These are phyloP conservation scores for Trididemnum nubilum DNA, from an alignment of 23 tunicate genomes.

Conservation along the genomic window DNA sequence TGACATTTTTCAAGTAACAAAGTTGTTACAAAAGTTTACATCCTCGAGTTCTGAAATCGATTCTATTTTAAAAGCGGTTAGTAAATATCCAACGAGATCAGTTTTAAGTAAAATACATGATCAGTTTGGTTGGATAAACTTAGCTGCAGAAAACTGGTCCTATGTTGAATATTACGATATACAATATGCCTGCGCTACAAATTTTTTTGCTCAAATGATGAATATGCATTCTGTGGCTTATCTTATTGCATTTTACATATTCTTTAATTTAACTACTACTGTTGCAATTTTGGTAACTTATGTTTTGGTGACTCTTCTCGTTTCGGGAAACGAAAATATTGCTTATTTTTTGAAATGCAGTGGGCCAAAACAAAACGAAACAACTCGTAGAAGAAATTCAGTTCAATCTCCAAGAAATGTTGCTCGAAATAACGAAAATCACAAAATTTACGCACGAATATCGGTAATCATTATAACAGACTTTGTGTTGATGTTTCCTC, in stretches of 20 bases:
- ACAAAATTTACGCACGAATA: neutral
- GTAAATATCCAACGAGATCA: neutral
- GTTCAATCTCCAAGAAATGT: too few species aligned
- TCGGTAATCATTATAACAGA: neutral
- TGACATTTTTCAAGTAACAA: too few species aligned
- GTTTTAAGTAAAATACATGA: neutral
- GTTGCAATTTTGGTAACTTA: neutral
- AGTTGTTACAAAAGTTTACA: neutral
- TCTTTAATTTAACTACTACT: neutral
- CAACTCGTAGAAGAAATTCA: too few species aligned
- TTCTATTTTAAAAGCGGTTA: neutral
- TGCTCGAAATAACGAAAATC: too few species aligned
- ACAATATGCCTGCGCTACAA: neutral
- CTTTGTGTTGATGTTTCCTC: neutral
- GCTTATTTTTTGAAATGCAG: too few species aligned
- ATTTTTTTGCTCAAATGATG: neutral
- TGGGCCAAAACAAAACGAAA: too few species aligned
- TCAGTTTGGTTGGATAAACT: neutral
- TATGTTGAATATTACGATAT: neutral
- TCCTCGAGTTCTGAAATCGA: neutral
- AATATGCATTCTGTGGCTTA: neutral
- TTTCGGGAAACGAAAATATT: too few species aligned
- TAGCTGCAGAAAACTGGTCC: neutral
- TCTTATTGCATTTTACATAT: too few species aligned
- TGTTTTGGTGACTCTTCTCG: neutral